Evolutionary conservation across 1,140 invertebrate species (phyloP).

Genomic region (Apis florea): DNA sequence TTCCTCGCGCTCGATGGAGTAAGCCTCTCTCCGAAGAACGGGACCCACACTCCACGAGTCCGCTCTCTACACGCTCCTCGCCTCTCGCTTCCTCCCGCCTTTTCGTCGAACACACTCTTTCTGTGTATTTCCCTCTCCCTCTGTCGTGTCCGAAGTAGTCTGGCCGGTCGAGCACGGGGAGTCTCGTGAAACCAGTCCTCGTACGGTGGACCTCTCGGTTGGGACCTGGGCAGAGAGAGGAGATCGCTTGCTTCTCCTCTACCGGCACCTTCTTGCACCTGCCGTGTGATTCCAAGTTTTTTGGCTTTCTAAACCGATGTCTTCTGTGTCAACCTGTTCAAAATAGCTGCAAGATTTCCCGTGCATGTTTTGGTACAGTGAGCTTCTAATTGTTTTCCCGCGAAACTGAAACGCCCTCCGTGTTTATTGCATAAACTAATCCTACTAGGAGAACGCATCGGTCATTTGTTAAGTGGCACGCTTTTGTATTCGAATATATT

Average conservation of each 20-base stretch:
- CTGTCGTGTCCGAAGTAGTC: conserved; percentile 64
- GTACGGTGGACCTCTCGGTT: conserved; percentile 47
- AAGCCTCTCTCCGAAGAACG: conserved; percentile 69
- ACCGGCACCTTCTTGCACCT: conserved; percentile 58
- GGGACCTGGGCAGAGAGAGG: conserved; percentile 35
- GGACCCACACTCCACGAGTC: conserved; percentile 62
- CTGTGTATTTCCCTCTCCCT: conserved; percentile 35
- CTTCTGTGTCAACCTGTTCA: neutral
- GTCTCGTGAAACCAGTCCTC: conserved; percentile 69
- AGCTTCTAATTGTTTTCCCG: neutral
- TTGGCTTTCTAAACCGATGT: conserved; percentile 13
- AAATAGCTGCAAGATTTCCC: neutral
- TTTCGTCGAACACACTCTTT: conserved; percentile 23
- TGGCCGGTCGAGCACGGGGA: conserved; percentile 65
- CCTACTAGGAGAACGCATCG: conserved; percentile 8
- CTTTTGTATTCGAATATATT: neutral
- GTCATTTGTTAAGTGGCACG: conserved; percentile 33
- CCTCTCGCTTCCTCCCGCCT: conserved; percentile 3
- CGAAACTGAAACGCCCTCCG: neutral
- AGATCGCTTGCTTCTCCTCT: conserved; percentile 36
- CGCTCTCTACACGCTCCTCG: conserved; percentile 42
- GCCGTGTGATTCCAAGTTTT: conserved; percentile 44
- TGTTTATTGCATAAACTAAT: conserved; percentile 27
- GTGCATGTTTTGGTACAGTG: neutral
- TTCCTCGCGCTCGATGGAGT: conserved; percentile 63